Percentiles rank a stretch among this genome's conserved stretches.
Evolutionary conservation across 2,113 vertebrate genomes (phyloP).

Genomic region (Pseudorhombus dupliciocellatus): DNA sequence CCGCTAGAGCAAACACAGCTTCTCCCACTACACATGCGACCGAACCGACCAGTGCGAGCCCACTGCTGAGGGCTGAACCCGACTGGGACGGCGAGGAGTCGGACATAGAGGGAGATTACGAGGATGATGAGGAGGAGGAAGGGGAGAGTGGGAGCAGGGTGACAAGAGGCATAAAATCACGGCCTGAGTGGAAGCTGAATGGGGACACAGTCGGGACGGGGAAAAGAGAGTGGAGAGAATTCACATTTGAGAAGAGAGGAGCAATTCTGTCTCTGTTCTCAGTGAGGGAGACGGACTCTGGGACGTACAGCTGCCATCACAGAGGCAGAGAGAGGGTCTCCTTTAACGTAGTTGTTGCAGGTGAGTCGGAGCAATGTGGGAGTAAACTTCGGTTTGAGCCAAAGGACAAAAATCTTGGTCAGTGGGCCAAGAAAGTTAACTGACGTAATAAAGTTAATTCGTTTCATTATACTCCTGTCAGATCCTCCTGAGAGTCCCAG

Average conservation of each 20-base stretch:
- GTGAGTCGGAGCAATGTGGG: constrained; percentile 61
- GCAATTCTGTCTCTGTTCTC: constrained; percentile 55
- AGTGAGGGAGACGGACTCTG: constrained; percentile 58
- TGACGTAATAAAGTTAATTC: no score
- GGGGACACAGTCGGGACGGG: constrained; percentile 26
- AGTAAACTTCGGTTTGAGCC: background rate
- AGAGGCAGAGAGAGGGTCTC: constrained; percentile 60
- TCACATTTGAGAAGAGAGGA: constrained; percentile 8
- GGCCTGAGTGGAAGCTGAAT: constrained; percentile 67
- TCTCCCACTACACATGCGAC: background rate
- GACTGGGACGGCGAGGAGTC: constrained; percentile 8
- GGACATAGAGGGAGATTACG: constrained; percentile 4
- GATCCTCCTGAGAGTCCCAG: constrained; percentile 70
- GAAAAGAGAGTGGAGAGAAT: constrained; percentile 18
- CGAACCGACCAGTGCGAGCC: constrained; percentile 4
- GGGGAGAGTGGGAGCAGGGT: constrained; percentile 24
- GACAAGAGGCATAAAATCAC: constrained; percentile 36
- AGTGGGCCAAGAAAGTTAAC: no score
- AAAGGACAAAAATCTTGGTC: background rate
- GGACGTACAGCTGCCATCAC: constrained; percentile 76
- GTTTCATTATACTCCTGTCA: no score
- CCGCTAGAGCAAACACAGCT: constrained; percentile 11
- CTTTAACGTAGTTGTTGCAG: constrained; percentile 66
- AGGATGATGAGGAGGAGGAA: constrained; percentile 16
- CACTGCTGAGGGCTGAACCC: background rate